phyloP scores from a whole-genome alignment of 2,888 invertebrate genomes.

The Galerucella pusilla region DNA sequence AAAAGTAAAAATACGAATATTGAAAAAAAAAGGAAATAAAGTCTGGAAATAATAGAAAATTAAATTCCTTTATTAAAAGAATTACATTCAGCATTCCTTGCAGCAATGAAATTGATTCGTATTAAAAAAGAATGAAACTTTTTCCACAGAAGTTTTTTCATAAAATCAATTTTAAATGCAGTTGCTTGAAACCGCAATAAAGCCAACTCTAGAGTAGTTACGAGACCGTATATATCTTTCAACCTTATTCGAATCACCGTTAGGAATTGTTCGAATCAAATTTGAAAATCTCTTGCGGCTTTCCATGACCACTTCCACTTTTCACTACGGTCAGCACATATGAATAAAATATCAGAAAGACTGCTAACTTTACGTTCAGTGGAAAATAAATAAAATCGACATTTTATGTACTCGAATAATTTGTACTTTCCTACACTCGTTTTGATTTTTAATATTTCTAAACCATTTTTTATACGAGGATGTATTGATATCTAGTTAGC shows the following conservation, averaged over 20 bases:
- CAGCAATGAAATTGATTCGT: too few species aligned
- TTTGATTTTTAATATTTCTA: background rate
- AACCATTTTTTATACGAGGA: background rate
- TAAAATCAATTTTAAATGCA: background rate
- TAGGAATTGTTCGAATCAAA: conserved; percentile 21
- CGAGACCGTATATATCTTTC: background rate
- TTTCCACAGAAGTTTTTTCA: too few species aligned
- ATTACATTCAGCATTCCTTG: too few species aligned
- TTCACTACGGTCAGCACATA: conserved; percentile 38
- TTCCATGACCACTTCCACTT: conserved; percentile 14
- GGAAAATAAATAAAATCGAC: background rate
- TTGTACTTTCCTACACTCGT: background rate
- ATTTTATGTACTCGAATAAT: background rate
- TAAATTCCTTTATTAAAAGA: too few species aligned
- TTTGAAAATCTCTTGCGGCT: conserved; percentile 17
- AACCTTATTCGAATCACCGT: conserved; percentile 11
- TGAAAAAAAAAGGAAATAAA: background rate
- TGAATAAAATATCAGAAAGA: conserved; percentile 65
- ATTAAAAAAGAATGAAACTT: too few species aligned
- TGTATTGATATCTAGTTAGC: too few species aligned
- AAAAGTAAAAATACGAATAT: background rate
- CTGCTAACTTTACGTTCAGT: conserved; percentile 51
- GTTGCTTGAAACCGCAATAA: background rate
- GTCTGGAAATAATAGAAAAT: too few species aligned
- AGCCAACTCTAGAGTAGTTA: background rate